Evolutionary conservation across 2,113 vertebrate species (phyloP), one percentile per base, ranked within the genome.

Genomic region (Lethenteron camtschaticum): DNA sequence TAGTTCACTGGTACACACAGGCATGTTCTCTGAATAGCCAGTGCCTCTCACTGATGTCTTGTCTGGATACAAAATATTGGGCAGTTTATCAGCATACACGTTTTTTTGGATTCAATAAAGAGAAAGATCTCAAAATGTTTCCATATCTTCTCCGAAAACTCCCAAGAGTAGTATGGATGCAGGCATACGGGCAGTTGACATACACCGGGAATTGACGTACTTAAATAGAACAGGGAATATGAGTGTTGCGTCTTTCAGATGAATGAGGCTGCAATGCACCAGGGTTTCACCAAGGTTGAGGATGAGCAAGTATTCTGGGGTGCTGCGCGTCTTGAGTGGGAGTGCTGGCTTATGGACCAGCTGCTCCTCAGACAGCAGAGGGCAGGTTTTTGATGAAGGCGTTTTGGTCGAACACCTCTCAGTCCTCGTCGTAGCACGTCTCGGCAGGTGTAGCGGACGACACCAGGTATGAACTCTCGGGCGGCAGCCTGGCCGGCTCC

Each of bases 111-210:
- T 77, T 92, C 94, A 76, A 92, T 99, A 76, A 99, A 99, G 78
- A 99, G 90, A 76, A 99, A 96, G 75, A 99, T 97, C 94, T 99
- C 94, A 77, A 95, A 99, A 77, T 96, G 95, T 79, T 95, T 90
- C 80, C 92, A 97, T 92, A 97, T 99, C 68, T 90, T 83, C 73
- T 96, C 92, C 80, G 96, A 80, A 79, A 99, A 99, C 78, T 99
- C 94, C 81, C 92, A 41, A 41, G 41, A 85, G 78, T 96, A 97
- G 81, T 95, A 96, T 1, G 94, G 94, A 79, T 92, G 81, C 84
- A 99, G 83, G 73, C 94, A 82, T 69, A 99, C 92, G 59, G 24
- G 24, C 24, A 24, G 24, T 24, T 24, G 24, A 24, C 24, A 24
- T 95, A 99, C 41, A 90, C 94, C 90, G 96, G 91, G 83, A 99